Conservation (phyloP, 2,113 vertebrate species). For the Electrona antarctica region DNA sequence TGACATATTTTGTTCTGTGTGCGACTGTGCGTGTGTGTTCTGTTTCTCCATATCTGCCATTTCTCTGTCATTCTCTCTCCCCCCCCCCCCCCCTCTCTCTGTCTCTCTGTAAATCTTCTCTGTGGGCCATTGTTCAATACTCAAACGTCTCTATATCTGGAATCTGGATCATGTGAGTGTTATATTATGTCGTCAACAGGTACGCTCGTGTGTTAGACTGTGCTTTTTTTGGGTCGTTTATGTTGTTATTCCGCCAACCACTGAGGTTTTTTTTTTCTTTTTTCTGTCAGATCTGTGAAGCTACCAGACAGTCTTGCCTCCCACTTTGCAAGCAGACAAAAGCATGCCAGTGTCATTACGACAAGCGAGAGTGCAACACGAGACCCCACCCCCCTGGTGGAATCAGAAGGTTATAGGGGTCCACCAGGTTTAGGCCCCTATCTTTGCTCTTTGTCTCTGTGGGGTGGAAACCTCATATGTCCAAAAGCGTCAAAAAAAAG, state of each 20-base stretch:
- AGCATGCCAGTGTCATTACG: neutral
- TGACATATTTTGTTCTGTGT: constrained; percentile 4
- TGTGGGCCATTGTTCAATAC: too few relatives aligned
- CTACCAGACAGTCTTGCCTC: neutral
- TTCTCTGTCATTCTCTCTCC: neutral
- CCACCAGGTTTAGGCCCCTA: constrained; percentile 9
- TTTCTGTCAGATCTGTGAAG: too few relatives aligned
- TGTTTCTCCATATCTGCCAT: neutral
- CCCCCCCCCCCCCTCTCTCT: neutral
- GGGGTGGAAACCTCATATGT: too few relatives aligned
- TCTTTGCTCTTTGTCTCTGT: neutral
- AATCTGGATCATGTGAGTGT: too few relatives aligned
- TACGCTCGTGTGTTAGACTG: too few relatives aligned
- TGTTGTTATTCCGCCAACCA: too few relatives aligned
- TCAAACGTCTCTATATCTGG: too few relatives aligned
- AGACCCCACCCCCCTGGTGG: neutral
- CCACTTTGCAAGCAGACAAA: constrained; percentile 3
- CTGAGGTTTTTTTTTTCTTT: too few relatives aligned
- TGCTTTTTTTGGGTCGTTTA: too few relatives aligned
- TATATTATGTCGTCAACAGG: too few relatives aligned
- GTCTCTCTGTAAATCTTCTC: neutral
- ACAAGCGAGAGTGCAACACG: neutral
- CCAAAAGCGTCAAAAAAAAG: too few relatives aligned
- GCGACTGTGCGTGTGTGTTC: neutral
- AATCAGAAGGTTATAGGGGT: neutral